These are phyloP conservation scores for Phyllotis vaccarum DNA, from an alignment of 2,797 vertebrate species.

Conservation along the genomic window DNA sequence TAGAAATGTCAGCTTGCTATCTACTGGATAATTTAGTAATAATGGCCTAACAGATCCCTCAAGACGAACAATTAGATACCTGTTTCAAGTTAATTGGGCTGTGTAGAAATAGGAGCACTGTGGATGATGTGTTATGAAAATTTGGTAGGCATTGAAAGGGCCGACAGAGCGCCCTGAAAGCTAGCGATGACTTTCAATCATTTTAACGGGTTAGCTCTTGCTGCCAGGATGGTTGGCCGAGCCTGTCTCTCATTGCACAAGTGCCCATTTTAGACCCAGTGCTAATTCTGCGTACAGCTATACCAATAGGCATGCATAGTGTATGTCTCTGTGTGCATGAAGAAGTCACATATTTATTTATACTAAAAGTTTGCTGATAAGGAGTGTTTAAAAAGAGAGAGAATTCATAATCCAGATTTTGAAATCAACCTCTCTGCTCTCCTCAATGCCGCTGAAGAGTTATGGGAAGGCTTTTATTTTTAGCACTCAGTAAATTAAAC, in stretches of 20 bases:
- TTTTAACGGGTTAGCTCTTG: background rate
- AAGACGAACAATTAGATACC: conserved; percentile 78
- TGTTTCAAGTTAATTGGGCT: conserved; percentile 78
- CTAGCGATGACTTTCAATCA: conserved; percentile 56
- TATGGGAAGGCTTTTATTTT: conserved; percentile 78
- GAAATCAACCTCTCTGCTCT: conserved; percentile 68
- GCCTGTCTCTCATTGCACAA: background rate
- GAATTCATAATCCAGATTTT: conserved; percentile 49
- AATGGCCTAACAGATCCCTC: conserved; percentile 77
- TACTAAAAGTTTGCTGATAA: conserved; percentile 64
- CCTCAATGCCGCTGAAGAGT: conserved; percentile 62
- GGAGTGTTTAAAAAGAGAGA: conserved; percentile 18
- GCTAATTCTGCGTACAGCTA: conserved; percentile 3
- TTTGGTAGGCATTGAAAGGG: conserved; percentile 22
- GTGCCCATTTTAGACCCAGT: background rate
- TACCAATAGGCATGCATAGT: background rate
- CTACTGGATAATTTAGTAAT: conserved; percentile 86
- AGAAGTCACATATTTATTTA: conserved; percentile 69
- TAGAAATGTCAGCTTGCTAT: conserved; percentile 86
- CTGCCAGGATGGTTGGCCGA: conserved; percentile 25
- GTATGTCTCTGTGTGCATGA: background rate
- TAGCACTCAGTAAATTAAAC: conserved; percentile 75
- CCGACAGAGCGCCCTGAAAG: conserved; percentile 18
- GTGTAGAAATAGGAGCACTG: conserved; percentile 53
- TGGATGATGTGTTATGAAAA: conserved; percentile 74